Evolutionary conservation across 1,140 invertebrate genomes (phyloP).

Genomic region (Drosophila subpulchrella): DNA sequence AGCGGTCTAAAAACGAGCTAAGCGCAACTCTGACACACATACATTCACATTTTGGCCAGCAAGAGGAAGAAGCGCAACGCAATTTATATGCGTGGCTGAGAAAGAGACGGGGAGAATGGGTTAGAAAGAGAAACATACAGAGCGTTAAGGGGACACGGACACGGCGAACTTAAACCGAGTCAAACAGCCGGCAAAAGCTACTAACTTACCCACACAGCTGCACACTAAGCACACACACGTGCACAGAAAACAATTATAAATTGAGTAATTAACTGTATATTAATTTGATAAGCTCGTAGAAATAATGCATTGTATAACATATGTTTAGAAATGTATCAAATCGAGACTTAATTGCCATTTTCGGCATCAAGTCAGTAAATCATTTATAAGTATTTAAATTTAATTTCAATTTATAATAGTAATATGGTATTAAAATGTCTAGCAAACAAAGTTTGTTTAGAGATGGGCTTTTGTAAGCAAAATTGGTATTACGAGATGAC

Average conservation of each 20-base stretch:
- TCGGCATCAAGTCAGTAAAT: too few species aligned
- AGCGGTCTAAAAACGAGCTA: conserved; percentile 58
- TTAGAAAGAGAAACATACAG: conserved; percentile 24
- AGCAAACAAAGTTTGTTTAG: too few species aligned
- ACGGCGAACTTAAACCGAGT: conserved; percentile 70
- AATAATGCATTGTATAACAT: too few species aligned
- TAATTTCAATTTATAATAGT: too few species aligned
- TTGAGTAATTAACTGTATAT: neutral
- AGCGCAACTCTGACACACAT: conserved; percentile 61
- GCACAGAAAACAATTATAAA: neutral
- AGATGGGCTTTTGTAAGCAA: too few species aligned
- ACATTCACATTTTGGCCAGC: conserved; percentile 14
- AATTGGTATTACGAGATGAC: too few species aligned
- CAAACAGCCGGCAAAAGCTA: conserved; percentile 80
- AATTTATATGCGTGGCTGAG: conserved; percentile 49
- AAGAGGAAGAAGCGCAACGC: conserved; percentile 23
- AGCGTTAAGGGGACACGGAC: conserved; percentile 33
- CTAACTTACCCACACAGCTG: conserved; percentile 62
- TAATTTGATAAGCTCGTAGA: neutral
- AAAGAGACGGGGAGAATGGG: conserved; percentile 14
- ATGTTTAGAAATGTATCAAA: too few species aligned
- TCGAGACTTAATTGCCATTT: too few species aligned
- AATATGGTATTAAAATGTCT: too few species aligned
- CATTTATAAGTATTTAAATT: too few species aligned
- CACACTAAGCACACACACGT: conserved; percentile 14